Percentiles rank a stretch among this genome's conserved stretches.
These are phyloP conservation scores for Phycodurus eques DNA, from an alignment of 2,113 vertebrate species.

Conservation along the genomic window DNA sequence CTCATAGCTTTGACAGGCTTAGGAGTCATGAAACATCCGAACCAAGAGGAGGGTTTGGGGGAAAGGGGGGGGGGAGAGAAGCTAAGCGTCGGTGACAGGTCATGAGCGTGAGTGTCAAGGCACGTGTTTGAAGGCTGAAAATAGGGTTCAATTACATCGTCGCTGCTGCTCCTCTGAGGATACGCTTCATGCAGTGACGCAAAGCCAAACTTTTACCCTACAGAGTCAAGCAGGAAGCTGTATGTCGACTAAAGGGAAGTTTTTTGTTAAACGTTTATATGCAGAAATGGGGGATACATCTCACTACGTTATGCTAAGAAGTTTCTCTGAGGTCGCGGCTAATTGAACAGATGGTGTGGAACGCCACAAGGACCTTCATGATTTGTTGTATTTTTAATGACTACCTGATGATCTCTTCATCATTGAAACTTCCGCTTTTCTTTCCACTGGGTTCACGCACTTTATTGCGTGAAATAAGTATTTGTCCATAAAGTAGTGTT, in stretches of 20 bases:
- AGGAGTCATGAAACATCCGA: conserved; percentile 44
- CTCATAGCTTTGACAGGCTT: conserved; percentile 30
- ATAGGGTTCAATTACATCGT: conserved; percentile 41
- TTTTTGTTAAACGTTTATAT: background rate
- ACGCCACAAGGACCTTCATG: background rate
- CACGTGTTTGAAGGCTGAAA: conserved; percentile 54
- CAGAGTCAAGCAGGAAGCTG: background rate
- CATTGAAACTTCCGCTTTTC: no score
- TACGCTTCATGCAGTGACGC: background rate
- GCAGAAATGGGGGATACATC: background rate
- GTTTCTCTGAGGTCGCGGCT: background rate
- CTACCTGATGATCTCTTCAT: background rate
- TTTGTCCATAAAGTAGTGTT: no score
- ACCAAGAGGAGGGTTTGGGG: conserved; percentile 19
- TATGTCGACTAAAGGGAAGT: conserved; percentile 2
- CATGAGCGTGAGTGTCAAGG: conserved; percentile 45
- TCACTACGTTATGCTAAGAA: background rate
- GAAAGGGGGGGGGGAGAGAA: conserved; percentile 31
- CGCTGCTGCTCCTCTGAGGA: conserved; percentile 15
- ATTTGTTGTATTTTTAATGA: background rate
- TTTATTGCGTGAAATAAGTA: no score
- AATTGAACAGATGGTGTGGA: background rate
- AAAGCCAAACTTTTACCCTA: conserved; percentile 18
- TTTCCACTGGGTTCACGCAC: no score
- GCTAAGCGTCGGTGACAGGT: conserved; percentile 46